Evolutionary conservation across 2,797 vertebrate genomes (phyloP), one percentile per base, ranked within the genome.

Genomic region (Trachops cirrhosus): DNA sequence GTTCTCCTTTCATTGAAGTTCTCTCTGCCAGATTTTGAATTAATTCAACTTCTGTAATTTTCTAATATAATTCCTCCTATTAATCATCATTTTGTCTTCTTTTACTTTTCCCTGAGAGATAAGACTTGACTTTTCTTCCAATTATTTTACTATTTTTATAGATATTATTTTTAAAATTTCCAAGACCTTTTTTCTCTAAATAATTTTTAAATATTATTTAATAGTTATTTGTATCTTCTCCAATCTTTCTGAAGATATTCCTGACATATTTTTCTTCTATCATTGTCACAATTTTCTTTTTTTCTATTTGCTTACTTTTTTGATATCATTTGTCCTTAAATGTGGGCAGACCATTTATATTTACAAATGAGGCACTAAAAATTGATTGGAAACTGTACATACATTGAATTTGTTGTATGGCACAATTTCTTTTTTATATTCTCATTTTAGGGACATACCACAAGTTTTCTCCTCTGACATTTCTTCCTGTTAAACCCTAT

Each of bases 291-390:
- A 46, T 44, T 96, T 92, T 19, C 48, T 73, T 71, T 84, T 67
- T 80, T 73, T 18, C 59, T 93, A 2, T 74, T 90, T 70, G 2
- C 29, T 89, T 87, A 14, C 9, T 88, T 89, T 91, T 14, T 50
- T 46, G 79, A 0, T 54, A 48, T 74, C 24, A 78, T 64, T 92
- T 68, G 84, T 94, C 26, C n/a, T 92, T 85, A 80, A 87, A 57
- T 50, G n/a, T 85, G 68, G 80, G 12, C 80, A 94, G 57, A 32
- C 8, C 71, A 89, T 92, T 95, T 94, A 78, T 82, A 93, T 74
- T 87, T 90, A 80, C 37, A 86, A 91, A 79, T 46, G 54, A 95
- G n/a, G 29, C 15, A 85, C 70, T 96, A 93, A 91, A 89, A 89
- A 80, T 86, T 96, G 77, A 96, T 92, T 93, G n/a, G 50, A 92